Percentiles rank a stretch among this genome's conserved stretches.
These are phyloP conservation scores for Ophiodon elongatus DNA, from an alignment of 2,113 vertebrate genomes.

Conservation along the genomic window DNA sequence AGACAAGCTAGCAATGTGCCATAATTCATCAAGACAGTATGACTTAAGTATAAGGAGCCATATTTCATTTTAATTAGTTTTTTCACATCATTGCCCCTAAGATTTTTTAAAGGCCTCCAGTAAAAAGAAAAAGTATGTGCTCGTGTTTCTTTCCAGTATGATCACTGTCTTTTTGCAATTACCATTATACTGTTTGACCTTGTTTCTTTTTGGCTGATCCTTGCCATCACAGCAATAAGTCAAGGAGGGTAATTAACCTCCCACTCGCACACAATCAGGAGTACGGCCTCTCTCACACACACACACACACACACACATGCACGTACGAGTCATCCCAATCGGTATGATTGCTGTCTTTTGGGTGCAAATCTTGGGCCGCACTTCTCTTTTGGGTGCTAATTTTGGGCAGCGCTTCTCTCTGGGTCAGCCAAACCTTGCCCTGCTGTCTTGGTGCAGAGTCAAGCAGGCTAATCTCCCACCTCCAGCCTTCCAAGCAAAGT, in stretches of 20 bases:
- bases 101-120: not conserved
- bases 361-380: slow-evolving; percentile 14
- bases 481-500: slow-evolving; percentile 61
- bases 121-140: not conserved
- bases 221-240: slow-evolving; percentile 51
- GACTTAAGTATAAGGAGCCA: not conserved
- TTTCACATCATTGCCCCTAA: slow-evolving; percentile 15
- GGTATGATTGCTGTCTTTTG: slow-evolving; percentile 45
- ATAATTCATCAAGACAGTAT: not conserved
- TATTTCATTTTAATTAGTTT: not conserved
- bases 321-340: slow-evolving; percentile 41
- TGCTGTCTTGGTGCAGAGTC: slow-evolving; percentile 62
- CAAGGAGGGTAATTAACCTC: slow-evolving; percentile 65
- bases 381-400: slow-evolving; percentile 41
- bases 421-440: slow-evolving; percentile 59
- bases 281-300: not conserved
- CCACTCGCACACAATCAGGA: not conserved
- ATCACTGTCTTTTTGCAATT: slow-evolving; percentile 19
- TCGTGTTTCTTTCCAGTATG: slow-evolving; percentile 4
- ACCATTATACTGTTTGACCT: slow-evolving; percentile 48
- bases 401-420: slow-evolving; percentile 23
- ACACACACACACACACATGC: not conserved
- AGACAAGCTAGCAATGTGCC: not conserved
- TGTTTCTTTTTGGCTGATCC: slow-evolving; percentile 48
- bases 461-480: slow-evolving; percentile 66